Evolutionary conservation across 2,888 invertebrate genomes (phyloP).

Genomic region (Drosophila mayaguana): DNA sequence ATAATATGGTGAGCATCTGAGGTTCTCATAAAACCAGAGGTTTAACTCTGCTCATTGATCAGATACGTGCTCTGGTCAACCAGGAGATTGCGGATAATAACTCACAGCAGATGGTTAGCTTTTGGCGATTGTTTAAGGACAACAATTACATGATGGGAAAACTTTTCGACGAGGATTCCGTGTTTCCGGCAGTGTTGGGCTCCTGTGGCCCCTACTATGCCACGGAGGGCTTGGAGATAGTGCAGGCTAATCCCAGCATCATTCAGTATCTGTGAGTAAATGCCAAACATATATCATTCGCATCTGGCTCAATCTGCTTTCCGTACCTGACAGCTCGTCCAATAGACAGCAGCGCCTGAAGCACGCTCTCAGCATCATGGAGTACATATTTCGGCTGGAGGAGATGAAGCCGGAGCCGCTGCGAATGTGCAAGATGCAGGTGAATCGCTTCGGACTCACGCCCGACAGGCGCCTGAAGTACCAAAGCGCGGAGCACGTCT

Average conservation of each 20-base stretch:
- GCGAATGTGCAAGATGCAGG: slow-evolving; percentile 83
- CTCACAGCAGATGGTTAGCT: slow-evolving; percentile 83
- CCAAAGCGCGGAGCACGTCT: slow-evolving; percentile 81
- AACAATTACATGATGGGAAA: slow-evolving; percentile 85
- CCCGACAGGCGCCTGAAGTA: slow-evolving; percentile 82
- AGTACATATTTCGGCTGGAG: slow-evolving; percentile 83
- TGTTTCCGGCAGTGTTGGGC: slow-evolving; percentile 83
- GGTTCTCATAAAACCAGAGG: no score
- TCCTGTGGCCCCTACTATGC: slow-evolving; percentile 84
- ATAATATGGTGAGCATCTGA: slow-evolving; percentile 79
- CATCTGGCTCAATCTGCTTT: neutral
- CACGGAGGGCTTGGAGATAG: slow-evolving; percentile 80
- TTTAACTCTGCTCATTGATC: neutral
- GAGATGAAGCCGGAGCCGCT: slow-evolving; percentile 84
- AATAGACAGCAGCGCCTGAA: slow-evolving; percentile 83
- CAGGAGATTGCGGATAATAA: slow-evolving; percentile 83
- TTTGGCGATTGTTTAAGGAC: slow-evolving; percentile 84
- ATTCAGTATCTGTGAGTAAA: slow-evolving; percentile 82
- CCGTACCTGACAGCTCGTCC: slow-evolving; percentile 59
- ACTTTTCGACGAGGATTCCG: slow-evolving; percentile 83
- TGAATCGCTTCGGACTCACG: slow-evolving; percentile 82
- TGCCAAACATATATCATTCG: neutral
- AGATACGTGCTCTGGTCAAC: slow-evolving; percentile 83
- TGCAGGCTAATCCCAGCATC: slow-evolving; percentile 79
- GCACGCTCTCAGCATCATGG: slow-evolving; percentile 83